Base-by-base conservation (phyloP, 2,888 invertebrate genomes). In the Diarsia mendica region DNA sequence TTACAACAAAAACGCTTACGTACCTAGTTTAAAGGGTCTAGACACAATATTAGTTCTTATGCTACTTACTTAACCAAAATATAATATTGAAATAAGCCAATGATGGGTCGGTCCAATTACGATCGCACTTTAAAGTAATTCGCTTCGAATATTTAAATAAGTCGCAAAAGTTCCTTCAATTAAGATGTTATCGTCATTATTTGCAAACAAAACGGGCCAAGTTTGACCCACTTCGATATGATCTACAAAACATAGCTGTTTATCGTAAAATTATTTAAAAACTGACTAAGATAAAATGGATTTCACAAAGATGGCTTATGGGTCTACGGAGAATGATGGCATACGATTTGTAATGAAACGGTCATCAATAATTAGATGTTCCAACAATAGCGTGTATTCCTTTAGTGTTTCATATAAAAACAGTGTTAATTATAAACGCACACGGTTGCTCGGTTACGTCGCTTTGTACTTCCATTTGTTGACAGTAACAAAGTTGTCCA, bases 201-300 rank as follows among this genome's bases (percentile, higher is more conserved):
- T 64, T 33, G 39, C 53, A 53, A 77, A 81, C 81, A 75, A 76
- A 81, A 75, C 53, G 3, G 58, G 51, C 39, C 76, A 53, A 81
- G 64, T 63, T 67, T 81, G 76, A 76, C 82, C 81, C 51, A 81
- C 51, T 76, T 81, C 15, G 81, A 75, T 79, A 79, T 28, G 15
- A 66, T 76, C 76, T 28, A 53, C 68, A 64, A 64, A 80, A 71
- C 64, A 70, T 67, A 49, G 61, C 51, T 75, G 48, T 81, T 67
- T 80, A 48, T 46, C 53, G 51, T 20, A 48, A 9, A 58, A 68
- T 68, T 48, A 53, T 65, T 67, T 60, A 48, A 79, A 68, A 81
- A 49, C 49, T 23, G 53, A 55, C 67, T 33, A 23, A 63, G 18
- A 15, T 18, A 44, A 18, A 23, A n/a, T n/a, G 3, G 5, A 23